Evolutionary conservation across 1,140 invertebrate genomes (phyloP).

Genomic region (Glossosoma conforme): DNA sequence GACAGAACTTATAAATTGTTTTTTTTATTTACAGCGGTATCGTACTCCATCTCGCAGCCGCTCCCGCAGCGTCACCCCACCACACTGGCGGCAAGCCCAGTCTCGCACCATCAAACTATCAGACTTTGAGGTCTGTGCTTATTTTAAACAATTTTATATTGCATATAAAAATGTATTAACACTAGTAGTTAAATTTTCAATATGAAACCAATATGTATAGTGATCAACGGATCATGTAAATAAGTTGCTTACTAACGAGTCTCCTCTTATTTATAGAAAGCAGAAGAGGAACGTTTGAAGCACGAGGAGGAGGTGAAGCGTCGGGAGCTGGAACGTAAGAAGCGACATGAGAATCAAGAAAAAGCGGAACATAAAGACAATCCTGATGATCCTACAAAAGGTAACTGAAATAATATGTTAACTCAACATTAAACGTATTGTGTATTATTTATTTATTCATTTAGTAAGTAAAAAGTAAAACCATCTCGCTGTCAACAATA

Average conservation of each 20-base stretch:
- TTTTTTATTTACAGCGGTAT: constrained; percentile 59
- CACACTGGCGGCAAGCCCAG: constrained; percentile 86
- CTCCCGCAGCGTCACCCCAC: constrained; percentile 78
- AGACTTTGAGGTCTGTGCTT: constrained; percentile 62
- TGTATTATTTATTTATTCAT: too few species aligned
- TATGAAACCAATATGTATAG: too few species aligned
- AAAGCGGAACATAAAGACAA: constrained; percentile 33
- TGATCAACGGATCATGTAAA: too few species aligned
- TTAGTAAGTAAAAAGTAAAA: too few species aligned
- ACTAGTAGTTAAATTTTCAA: neutral
- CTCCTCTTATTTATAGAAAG: constrained; percentile 44
- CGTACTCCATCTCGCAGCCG: constrained; percentile 77
- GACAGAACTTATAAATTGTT: too few species aligned
- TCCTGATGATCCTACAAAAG: too few species aligned
- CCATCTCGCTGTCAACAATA: too few species aligned
- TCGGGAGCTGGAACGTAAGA: constrained; percentile 55
- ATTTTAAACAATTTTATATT: constrained; percentile 1
- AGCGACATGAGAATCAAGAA: constrained; percentile 51
- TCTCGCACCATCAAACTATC: constrained; percentile 74
- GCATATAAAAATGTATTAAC: too few species aligned
- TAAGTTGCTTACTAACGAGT: too few species aligned
- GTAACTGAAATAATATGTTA: too few species aligned
- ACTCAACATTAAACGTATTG: too few species aligned
- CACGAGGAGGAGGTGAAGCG: constrained; percentile 58
- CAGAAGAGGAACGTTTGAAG: constrained; percentile 58